A percentile compares a stretch with the other conserved stretches of the same genome.
Conservation (phyloP, 2,888 invertebrate species). For the Aricia artaxerxes region DNA sequence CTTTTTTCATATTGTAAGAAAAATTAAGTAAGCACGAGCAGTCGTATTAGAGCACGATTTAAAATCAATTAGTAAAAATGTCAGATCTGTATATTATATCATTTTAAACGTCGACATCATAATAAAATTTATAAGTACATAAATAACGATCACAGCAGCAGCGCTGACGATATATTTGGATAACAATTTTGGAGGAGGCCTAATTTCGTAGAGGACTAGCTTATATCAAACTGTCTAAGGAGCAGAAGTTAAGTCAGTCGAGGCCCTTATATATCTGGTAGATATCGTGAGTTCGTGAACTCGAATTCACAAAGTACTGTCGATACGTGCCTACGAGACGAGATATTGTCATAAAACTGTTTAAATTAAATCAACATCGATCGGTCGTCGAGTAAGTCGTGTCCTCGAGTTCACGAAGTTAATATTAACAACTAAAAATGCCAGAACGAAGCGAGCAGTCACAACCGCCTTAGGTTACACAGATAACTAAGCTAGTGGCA, state of each 20-base stretch:
- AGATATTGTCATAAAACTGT: background rate
- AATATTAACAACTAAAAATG: slow-evolving; percentile 16
- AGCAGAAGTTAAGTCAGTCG: slow-evolving; percentile 26
- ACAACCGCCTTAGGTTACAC: slow-evolving; percentile 17
- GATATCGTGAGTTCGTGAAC: slow-evolving; percentile 7
- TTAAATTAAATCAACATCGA: background rate
- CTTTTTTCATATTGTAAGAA: background rate
- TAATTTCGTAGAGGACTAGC: slow-evolving; percentile 61
- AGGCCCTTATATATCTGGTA: background rate
- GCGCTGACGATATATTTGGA: slow-evolving; percentile 54
- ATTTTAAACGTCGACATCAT: slow-evolving; percentile 31
- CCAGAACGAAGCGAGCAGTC: slow-evolving; percentile 27
- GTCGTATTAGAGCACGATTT: slow-evolving; percentile 21
- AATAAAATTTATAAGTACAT: slow-evolving; percentile 51
- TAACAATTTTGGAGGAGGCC: slow-evolving; percentile 56
- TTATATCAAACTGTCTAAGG: slow-evolving; percentile 37
- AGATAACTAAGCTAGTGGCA: slow-evolving; percentile 31
- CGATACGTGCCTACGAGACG: background rate
- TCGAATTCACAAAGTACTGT: background rate
- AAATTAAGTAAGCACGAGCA: slow-evolving; percentile 15
- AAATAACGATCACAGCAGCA: slow-evolving; percentile 56
- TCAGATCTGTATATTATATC: slow-evolving; percentile 28
- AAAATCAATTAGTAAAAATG: slow-evolving; percentile 20
- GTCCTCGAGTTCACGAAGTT: background rate
- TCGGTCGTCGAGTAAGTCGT: background rate